Percentiles rank a stretch among this genome's conserved stretches.
phyloP scores from a whole-genome alignment of 1,140 invertebrate species.

The Onthophagus taurus region DNA sequence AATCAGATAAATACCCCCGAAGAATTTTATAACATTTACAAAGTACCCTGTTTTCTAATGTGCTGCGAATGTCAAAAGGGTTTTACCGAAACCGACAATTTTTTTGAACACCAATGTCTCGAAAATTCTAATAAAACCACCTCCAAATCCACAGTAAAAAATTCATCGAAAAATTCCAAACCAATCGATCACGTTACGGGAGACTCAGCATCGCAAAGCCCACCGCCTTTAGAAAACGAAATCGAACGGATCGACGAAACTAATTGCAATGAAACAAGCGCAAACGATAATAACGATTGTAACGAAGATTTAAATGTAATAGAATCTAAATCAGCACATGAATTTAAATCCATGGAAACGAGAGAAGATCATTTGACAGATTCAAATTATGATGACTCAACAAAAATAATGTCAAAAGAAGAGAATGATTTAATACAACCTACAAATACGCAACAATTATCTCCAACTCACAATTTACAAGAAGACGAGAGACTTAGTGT shows the following conservation, averaged over 20 bases:
- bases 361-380: too few relatives aligned
- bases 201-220: constrained; percentile 21
- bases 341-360: too few relatives aligned
- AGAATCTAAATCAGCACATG: too few relatives aligned
- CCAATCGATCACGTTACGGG: background rate
- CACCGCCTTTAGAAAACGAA: constrained; percentile 16
- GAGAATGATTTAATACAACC: too few relatives aligned
- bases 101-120: constrained; percentile 59
- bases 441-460: constrained; percentile 4
- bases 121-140: too few relatives aligned
- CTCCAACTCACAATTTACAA: too few relatives aligned
- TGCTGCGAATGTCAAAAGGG: constrained; percentile 69
- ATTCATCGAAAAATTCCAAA: background rate
- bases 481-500: too few relatives aligned
- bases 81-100: constrained; percentile 60
- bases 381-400: too few relatives aligned
- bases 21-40: constrained; percentile 52
- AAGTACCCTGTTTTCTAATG: constrained; percentile 60
- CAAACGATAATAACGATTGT: constrained; percentile 1
- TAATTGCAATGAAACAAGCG: background rate
- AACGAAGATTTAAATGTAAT: constrained; percentile 3
- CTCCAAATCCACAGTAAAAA: constrained; percentile 16
- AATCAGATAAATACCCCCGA: constrained; percentile 51
- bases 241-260: background rate
- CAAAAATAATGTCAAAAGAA: too few relatives aligned